These are phyloP conservation scores for Macrosiphum euphorbiae DNA, from an alignment of 2,888 invertebrate species.

Conservation along the genomic window DNA sequence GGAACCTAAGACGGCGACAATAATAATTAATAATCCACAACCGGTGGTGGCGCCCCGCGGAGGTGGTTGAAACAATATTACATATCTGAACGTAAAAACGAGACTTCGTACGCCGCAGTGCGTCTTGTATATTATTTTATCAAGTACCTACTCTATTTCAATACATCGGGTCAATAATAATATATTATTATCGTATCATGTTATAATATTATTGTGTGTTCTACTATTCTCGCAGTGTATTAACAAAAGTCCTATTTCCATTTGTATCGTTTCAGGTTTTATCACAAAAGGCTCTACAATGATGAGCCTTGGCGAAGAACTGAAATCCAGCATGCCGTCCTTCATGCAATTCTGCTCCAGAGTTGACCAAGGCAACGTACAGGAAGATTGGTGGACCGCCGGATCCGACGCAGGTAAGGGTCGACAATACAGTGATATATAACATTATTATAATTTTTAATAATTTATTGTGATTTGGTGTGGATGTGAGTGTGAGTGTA, in stretches of 20 bases:
- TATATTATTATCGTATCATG: neutral
- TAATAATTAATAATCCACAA: slow-evolving; percentile 40
- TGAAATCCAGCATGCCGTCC: slow-evolving; percentile 60
- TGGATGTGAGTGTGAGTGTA: neutral
- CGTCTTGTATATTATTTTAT: neutral
- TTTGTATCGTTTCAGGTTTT: slow-evolving; percentile 6
- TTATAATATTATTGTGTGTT: neutral
- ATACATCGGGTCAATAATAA: neutral
- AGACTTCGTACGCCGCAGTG: neutral
- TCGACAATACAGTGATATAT: neutral
- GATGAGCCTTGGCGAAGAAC: slow-evolving; percentile 62
- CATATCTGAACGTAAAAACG: neutral
- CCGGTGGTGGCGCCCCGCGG: slow-evolving; percentile 16
- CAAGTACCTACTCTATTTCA: no score
- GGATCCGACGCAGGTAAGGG: slow-evolving; percentile 60
- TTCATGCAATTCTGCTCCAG: slow-evolving; percentile 62
- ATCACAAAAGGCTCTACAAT: slow-evolving; percentile 47
- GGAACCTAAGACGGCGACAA: neutral
- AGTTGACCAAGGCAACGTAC: slow-evolving; percentile 43
- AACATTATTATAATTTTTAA: neutral
- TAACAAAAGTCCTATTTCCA: neutral
- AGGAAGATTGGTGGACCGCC: slow-evolving; percentile 55
- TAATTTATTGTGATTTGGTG: neutral
- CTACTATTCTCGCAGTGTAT: neutral
- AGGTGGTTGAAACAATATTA: slow-evolving; percentile 38